Base-by-base conservation (phyloP, 1,140 invertebrate genomes). In the Neotoxoptera formosana region DNA sequence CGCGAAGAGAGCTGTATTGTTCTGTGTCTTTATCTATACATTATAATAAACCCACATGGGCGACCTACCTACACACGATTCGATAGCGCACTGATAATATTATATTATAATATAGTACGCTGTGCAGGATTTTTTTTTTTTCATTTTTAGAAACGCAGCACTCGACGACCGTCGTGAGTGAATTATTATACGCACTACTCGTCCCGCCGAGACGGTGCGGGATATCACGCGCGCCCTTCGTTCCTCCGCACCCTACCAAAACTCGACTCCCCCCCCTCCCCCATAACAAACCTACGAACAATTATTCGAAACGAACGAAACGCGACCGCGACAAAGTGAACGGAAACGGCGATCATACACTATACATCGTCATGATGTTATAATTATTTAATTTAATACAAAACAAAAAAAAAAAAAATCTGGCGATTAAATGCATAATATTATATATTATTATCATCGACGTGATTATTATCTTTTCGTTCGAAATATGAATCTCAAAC, bases 301-400 rank as follows among this genome's bases (percentile, higher is more conserved):
- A n/a, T n/a, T n/a, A n/a, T 81, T 34, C 17, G 1, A 36, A 34
- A 11, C 17, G 20, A 81, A 36, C n/a, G 36, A 45, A 84, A 45
- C 41, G 83, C 11, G 36, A 14, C 36, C 41, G 41, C 21, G 34
- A 20, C 25, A 83, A 83, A 8, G 83, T 45, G 41, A 41, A 45
- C 45, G n/a, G 8, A 88, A 88, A 88, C 48, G 86, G 41, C 86
- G 86, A 48, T 88, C 47, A 88, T 67, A 67, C 60, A n/a, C 60
- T 67, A 67, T 67, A n/a, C 60, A 67, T 30, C 60, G 14, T 67
- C 30, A 67, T 51, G 17, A 51, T 67, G 23, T 21, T 36, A 36
- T 34, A 83, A 36, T 21, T 20, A 81, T 34, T 21, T n/a, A n/a
- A 81, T 36, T 81, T 20, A 17, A 36, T n/a, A n/a, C 7, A 34